A percentile compares a stretch with the other conserved stretches of the same genome.
These are phyloP conservation scores for Tachysurus vachellii DNA, from an alignment of 2,113 vertebrate species.

Conservation along the genomic window DNA sequence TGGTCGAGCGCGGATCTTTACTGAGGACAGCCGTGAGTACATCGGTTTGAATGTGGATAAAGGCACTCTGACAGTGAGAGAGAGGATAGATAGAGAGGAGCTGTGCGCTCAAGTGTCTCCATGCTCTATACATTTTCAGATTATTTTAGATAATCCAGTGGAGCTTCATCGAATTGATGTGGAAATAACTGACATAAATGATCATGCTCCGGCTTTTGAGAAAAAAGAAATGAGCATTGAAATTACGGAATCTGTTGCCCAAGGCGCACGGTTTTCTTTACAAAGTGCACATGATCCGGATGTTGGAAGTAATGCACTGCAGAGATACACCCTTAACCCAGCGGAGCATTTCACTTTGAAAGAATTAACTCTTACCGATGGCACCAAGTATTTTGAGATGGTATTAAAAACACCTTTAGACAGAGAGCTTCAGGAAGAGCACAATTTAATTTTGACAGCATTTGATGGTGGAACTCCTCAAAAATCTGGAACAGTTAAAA, in stretches of 20 bases:
- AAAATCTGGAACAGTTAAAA: conserved; percentile 25
- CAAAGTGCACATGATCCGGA: conserved; percentile 63
- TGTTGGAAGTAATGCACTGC: conserved; percentile 59
- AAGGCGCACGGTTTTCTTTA: conserved; percentile 57
- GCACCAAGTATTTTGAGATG: conserved; percentile 38
- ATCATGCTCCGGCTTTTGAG: conserved; percentile 68
- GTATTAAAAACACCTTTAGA: conserved; percentile 45
- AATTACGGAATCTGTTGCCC: conserved; percentile 63
- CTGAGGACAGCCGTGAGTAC: conserved; percentile 54
- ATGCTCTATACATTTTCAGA: too few relatives aligned
- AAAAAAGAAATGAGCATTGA: conserved; percentile 58
- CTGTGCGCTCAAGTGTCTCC: conserved; percentile 53
- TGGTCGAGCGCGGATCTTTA: conserved; percentile 42
- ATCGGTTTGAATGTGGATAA: conserved; percentile 61
- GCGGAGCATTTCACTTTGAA: conserved; percentile 58
- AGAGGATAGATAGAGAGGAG: conserved; percentile 72
- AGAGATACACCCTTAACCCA: conserved; percentile 51
- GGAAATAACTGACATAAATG: conserved; percentile 69
- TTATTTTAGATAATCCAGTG: conserved; percentile 50
- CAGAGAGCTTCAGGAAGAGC: conserved; percentile 21
- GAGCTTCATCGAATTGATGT: conserved; percentile 65
- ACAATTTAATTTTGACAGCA: conserved; percentile 43
- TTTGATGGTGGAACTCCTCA: conserved; percentile 35
- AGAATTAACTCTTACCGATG: not conserved
- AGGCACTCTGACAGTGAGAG: conserved; percentile 68